Base-by-base conservation (phyloP, 2,797 vertebrate genomes). In the Neosilurus hyrtlii region DNA sequence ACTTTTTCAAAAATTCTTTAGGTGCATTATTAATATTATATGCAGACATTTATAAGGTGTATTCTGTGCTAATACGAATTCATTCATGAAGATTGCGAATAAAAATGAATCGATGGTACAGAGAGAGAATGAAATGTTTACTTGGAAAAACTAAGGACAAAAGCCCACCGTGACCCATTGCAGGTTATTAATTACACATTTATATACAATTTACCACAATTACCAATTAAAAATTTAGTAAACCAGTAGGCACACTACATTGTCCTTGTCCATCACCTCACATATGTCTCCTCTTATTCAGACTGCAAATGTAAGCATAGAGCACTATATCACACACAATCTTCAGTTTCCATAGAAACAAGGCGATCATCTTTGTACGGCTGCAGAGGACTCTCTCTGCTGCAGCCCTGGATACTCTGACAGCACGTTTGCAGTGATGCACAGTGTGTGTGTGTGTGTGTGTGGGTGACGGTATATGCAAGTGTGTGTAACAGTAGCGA, bases 271-370 rank as follows among this genome's bases (percentile, higher is more conserved):
- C 54, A 35, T 81, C 63, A 10, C 35, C 35, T 72, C 63, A 20
- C 65, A 65, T 30, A 67, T n/a, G 26, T 11, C 63, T 56, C 56
- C n/a, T 67, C 35, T 67, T 67, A 73, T 81, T 22, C 49, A 26
- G 59, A 86, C 70, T 61, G 49, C 52, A 35, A 87, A 80, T 76
- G 74, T 83, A 82, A 87, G 85, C 81, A 86, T 88, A 91, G 84
- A 86, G 87, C 83, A 86, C 72, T 82, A 75, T 82, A 74, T 79
- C 86, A 82, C 86, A 90, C 88, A 87, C 88, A 89, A 91, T 90
- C 89, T 89, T 82, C 72, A 79, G 91, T 94, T 92, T 92, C 94
- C 92, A 94, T 93, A 90, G 94, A 83, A 84, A 95, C 93, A 80
- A 86, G 86, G 84, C 86, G 89, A 91, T 91, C 86, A 89, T 89